phyloP scores from a whole-genome alignment of 1,140 invertebrate species.

The Vanessa atalanta region DNA sequence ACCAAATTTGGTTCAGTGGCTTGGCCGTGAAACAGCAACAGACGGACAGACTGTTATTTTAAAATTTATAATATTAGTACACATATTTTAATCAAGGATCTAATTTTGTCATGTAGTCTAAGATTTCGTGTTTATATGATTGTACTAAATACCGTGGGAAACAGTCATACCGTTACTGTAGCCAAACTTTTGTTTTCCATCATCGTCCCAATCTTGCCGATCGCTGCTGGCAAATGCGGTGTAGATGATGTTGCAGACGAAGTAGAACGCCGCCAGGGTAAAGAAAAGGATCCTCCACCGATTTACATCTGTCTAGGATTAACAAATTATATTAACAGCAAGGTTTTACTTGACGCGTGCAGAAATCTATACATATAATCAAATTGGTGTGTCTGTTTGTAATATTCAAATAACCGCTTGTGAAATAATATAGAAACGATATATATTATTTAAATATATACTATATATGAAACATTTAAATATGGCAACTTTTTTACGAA shows the following conservation, averaged over 20 bases:
- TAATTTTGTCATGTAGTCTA: too few relatives aligned
- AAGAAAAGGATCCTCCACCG: constrained; percentile 52
- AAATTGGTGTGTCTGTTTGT: too few relatives aligned
- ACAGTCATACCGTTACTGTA: constrained; percentile 50
- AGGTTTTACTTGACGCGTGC: too few relatives aligned
- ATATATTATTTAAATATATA: neutral
- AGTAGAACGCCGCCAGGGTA: constrained; percentile 41
- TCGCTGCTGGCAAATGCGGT: constrained; percentile 44
- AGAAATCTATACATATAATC: too few relatives aligned
- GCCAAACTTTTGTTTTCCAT: constrained; percentile 41
- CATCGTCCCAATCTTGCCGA: constrained; percentile 54
- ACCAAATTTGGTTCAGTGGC: too few relatives aligned
- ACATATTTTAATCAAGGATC: too few relatives aligned
- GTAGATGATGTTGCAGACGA: constrained; percentile 47
- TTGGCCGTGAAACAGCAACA: too few relatives aligned
- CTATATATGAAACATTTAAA: neutral
- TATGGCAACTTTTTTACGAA: neutral
- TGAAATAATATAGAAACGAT: too few relatives aligned
- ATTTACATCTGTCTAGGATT: constrained; percentile 34
- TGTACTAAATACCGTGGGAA: neutral
- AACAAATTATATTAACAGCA: neutral
- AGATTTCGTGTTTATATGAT: too few relatives aligned
- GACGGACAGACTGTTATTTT: too few relatives aligned
- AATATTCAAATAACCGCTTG: too few relatives aligned
- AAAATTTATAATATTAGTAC: too few relatives aligned